Base-by-base conservation (phyloP, 2,113 vertebrate species). In the Seriola aureovittata region DNA sequence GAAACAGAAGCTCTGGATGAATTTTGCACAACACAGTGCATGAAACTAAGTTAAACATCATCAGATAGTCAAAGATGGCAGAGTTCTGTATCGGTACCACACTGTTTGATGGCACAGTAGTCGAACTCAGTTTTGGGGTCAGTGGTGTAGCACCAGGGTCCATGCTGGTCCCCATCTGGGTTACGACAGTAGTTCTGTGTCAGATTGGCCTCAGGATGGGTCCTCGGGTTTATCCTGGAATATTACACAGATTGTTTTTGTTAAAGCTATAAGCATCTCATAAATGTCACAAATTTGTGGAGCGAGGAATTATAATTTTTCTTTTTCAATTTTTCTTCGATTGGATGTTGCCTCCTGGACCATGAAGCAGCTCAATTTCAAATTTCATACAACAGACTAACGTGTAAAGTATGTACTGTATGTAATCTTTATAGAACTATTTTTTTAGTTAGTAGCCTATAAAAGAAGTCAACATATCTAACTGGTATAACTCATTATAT, bases 91-190 rank as follows among this genome's bases (percentile, higher is more conserved):
- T 9, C 40, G 91, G 92, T 91, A 97, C 97, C 94, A 42, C 98
- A 99, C 69, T 96, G 96, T 63, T 94, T 96, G 86, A 99, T 96
- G 16, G 97, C 97, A 0, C 98, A 99, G 92, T 99, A 99, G 94
- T 99, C 98, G 25, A 99, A 99, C 32, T 97, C 96, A 0, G 96
- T 98, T 40, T 94, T 96, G 1, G 96, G 96, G 82, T 99, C 97
- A 0, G 92, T 96, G 65, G 98, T 99, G 90, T 99, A 98, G 92
- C 98, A 99, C 98, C 98, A 99, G 74, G 97, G 98, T 16, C 98
- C 98, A 0, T 99, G 97, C 81, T 95, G 97, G 65, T 99, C 98
- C 0, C 95, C 91, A 4, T 99, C 98, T 0, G 98, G 98, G 87
- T 99, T 99, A 36, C 97, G 96, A 82, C 98, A 99, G 91, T 97